Evolutionary conservation across 1,140 invertebrate species (phyloP), one percentile per base, ranked within the genome.

Genomic region (Drosophila lacertosa): DNA sequence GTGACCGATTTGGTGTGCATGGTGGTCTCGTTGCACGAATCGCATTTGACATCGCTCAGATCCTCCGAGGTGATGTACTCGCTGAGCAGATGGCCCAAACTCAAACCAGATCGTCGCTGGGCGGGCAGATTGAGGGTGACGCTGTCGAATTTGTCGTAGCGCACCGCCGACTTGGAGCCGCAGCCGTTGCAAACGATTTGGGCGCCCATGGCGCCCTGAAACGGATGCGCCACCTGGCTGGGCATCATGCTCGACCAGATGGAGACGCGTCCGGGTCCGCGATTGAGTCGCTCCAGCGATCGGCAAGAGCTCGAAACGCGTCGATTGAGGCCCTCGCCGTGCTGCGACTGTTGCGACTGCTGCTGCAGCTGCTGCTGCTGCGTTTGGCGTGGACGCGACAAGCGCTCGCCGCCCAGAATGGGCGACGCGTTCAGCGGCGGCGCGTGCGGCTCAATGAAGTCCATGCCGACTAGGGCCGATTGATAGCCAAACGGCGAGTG

Each of bases 61-160:
- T 96, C 92, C 92, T 98, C 97, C 11, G 95, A 95, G 1, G 94
- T 95, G 3, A 98, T 95, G 89, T 97, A 97, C 55, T 96, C 94
- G 13, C 95, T 94, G 11, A 98, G 92, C 29, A 98, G 83, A 77
- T 95, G 93, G 81, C 95, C 92, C 70, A 91, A 39, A 33, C 90
- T 91, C 20, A 91, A 54, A 0, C 89, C 89, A 0, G 76, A 69
- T 0, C 86, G 74, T 35, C 92, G 92, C 16, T 91, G 90, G n/a
- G 93, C 91, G 22, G 96, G 96, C 39, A 97, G 89, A 48, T 93
- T 93, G 16, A 98, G 91, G 0, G 97, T 97, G 15, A 98, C 92
- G 82, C 95, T 97, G 90, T 98, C 97, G 84, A 98, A 97, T 86
- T 96, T 96, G 89, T 98, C 97, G 89, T 97, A 97, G 13, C 95